phyloP scores from a whole-genome alignment of 2,888 invertebrate species.

The Melikaiella ostensackeni region DNA sequence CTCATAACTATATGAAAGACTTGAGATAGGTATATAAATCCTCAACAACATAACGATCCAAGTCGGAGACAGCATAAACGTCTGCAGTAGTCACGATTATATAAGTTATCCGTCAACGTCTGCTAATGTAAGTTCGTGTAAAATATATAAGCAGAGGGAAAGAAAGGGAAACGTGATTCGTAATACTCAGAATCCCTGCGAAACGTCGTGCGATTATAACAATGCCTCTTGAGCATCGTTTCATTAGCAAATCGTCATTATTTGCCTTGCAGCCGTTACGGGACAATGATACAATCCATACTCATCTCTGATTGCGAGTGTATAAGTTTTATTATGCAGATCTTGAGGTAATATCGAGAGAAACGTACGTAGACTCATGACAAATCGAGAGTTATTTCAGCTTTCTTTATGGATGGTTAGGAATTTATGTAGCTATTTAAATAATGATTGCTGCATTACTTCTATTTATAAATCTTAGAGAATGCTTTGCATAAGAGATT shows the following conservation, averaged over 20 bases:
- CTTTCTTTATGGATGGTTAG: neutral
- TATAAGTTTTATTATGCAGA: slow-evolving; percentile 22
- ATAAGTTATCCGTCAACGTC: slow-evolving; percentile 56
- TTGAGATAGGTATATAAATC: slow-evolving; percentile 35
- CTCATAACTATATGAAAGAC: slow-evolving; percentile 38
- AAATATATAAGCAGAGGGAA: slow-evolving; percentile 27
- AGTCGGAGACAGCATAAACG: slow-evolving; percentile 49
- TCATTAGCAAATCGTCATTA: slow-evolving; percentile 34
- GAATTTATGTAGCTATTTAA: slow-evolving; percentile 27
- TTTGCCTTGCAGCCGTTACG: slow-evolving; percentile 6
- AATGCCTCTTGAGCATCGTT: slow-evolving; percentile 22
- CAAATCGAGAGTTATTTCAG: slow-evolving; percentile 25
- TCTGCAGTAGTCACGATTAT: slow-evolving; percentile 55
- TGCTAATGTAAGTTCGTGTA: slow-evolving; percentile 22
- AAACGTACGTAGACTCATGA: slow-evolving; percentile 7
- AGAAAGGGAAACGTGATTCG: slow-evolving; percentile 13
- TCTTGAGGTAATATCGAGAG: slow-evolving; percentile 4
- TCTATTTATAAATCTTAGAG: neutral
- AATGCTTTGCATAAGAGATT: neutral
- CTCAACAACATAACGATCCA: slow-evolving; percentile 39
- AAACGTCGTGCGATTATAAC: slow-evolving; percentile 35
- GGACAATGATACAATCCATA: slow-evolving; percentile 32
- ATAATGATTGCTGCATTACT: neutral
- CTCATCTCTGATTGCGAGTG: neutral
- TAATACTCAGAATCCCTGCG: slow-evolving; percentile 21